Evolutionary conservation across 2,888 invertebrate genomes (phyloP), one percentile per base, ranked within the genome.

Genomic region (Lydus trimaculatus): DNA sequence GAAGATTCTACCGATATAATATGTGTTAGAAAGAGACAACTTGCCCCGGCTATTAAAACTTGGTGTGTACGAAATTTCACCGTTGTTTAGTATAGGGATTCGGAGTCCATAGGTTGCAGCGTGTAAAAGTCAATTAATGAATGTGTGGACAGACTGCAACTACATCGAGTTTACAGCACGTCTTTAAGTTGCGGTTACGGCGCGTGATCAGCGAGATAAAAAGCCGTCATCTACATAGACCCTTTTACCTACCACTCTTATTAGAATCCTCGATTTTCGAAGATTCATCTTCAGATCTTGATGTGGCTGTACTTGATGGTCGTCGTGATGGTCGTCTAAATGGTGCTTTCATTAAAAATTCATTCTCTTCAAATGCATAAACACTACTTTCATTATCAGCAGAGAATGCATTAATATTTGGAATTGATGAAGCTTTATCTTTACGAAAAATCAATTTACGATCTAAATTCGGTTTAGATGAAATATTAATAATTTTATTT

Each of bases 311-410:
- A 73, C 86, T 85, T 0, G 87, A 86, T 7, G 86, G 86, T 17
- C 85, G 79, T 65, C 88, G 81, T 43, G 85, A 84, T 58, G 87
- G 87, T 58, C 89, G 81, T 39, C 90, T 82, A 79, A 91, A 91
- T 0, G 90, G 90, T 17, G 89, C 89, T 66, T 85, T 88, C 25
- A 87, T 83, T 0, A 85, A 79, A 20, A 88, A 86, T 69, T 91
- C 91, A 33, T 88, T 88, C 58, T 91, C 91, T 71, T 90, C 90
- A 73, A 92, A 92, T 2, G 92, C 92, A 77, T 92, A 92, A 17
- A 92, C 89, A 68, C 91, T 91, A 69, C 90, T 90, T 79, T 91
- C 91, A 78, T 91, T 91, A 73, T 90, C 90, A 0, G 89, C 90
- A 0, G 90, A 91, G 82, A 91, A 91, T 0, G 91, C 91, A 76